Percentiles rank a stretch among this genome's conserved stretches.
phyloP scores from a whole-genome alignment of 2,888 invertebrate genomes.

The Steromphala cineraria region DNA sequence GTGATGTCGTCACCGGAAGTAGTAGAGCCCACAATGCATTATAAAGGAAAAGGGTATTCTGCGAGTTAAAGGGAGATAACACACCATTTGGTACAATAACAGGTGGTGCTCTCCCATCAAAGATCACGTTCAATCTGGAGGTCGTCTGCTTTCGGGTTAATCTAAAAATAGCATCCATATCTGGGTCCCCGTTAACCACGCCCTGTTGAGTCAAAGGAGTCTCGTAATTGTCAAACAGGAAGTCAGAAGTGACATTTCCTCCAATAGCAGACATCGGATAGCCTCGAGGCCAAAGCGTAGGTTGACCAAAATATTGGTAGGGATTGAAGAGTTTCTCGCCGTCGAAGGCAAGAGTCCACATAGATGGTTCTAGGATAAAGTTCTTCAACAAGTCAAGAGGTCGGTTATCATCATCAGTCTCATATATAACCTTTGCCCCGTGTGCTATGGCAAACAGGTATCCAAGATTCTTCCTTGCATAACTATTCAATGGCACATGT shows the following conservation, averaged over 20 bases:
- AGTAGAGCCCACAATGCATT: constrained; percentile 60
- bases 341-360: neutral
- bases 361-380: neutral
- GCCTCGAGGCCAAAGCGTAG: constrained; percentile 64
- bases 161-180: constrained; percentile 63
- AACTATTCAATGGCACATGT: neutral
- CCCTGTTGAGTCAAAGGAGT: constrained; percentile 61
- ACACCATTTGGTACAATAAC: constrained; percentile 51
- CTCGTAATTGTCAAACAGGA: constrained; percentile 25
- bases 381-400: constrained; percentile 23
- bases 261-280: constrained; percentile 53
- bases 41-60: constrained; percentile 60
- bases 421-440: constrained; percentile 27
- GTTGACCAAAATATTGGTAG: constrained; percentile 58
- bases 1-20: constrained; percentile 50
- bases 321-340: constrained; percentile 12
- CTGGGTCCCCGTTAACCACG: constrained; percentile 63
- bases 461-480: constrained; percentile 12
- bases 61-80: constrained; percentile 59
- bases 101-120: constrained; percentile 53
- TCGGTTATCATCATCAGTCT: constrained; percentile 30
- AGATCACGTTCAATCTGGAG: constrained; percentile 41
- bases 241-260: constrained; percentile 6
- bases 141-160: constrained; percentile 46
- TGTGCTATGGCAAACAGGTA: neutral